phyloP scores from a whole-genome alignment of 2,888 invertebrate species.

The Drosophila nigricruria region DNA sequence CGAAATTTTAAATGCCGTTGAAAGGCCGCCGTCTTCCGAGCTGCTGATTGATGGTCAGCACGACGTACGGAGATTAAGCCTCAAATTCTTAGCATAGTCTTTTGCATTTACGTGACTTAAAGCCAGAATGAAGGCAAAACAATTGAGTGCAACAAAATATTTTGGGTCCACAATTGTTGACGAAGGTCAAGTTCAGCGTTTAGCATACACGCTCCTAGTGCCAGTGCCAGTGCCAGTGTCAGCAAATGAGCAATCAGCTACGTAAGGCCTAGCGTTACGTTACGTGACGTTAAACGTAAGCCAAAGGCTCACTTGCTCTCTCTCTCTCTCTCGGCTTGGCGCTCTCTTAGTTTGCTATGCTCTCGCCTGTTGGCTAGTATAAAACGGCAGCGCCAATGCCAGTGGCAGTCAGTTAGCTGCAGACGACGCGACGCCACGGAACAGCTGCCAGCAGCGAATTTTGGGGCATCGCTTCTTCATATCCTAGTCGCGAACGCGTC shows the following conservation, averaged over 20 bases:
- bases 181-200: slow-evolving; percentile 74
- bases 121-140: neutral
- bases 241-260: slow-evolving; percentile 38
- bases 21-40: slow-evolving; percentile 42
- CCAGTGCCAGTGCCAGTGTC: neutral
- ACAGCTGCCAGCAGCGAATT: slow-evolving; percentile 38
- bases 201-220: slow-evolving; percentile 26
- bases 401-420: slow-evolving; percentile 61
- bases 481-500: slow-evolving; percentile 29
- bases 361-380: slow-evolving; percentile 39
- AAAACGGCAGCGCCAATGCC: slow-evolving; percentile 44
- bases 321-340: neutral
- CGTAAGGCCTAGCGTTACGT: slow-evolving; percentile 30
- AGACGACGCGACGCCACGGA: slow-evolving; percentile 55
- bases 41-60: slow-evolving; percentile 59
- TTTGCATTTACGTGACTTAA: slow-evolving; percentile 36
- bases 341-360: slow-evolving; percentile 14
- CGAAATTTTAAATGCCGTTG: slow-evolving; percentile 35
- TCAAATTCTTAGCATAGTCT: slow-evolving; percentile 33
- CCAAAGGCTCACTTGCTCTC: slow-evolving; percentile 6
- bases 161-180: slow-evolving; percentile 55
- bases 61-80: slow-evolving; percentile 26
- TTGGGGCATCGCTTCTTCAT: slow-evolving; percentile 13
- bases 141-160: slow-evolving; percentile 11
- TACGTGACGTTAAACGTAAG: slow-evolving; percentile 43